These are phyloP conservation scores for Falco naumanni DNA, from an alignment of 2,797 vertebrate species.

Conservation along the genomic window DNA sequence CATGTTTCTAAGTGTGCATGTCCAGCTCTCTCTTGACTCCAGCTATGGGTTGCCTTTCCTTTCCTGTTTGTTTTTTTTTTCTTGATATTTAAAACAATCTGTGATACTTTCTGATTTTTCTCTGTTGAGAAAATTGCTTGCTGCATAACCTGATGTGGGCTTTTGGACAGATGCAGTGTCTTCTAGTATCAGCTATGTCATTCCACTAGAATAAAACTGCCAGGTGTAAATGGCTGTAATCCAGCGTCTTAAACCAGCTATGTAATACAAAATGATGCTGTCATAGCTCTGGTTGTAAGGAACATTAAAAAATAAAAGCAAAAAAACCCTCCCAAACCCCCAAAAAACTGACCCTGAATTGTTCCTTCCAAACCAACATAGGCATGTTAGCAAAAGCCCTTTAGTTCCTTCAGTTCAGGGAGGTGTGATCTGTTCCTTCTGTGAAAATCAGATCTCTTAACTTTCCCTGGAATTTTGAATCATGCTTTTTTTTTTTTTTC, in stretches of 20 bases:
- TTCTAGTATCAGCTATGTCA: background rate
- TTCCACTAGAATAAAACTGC: background rate
- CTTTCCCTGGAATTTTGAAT: background rate
- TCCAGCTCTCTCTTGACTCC: background rate
- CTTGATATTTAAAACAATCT: background rate
- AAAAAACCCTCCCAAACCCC: background rate
- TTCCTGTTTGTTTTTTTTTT: background rate
- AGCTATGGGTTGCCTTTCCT: background rate
- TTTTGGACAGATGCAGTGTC: background rate
- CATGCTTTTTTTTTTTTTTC: no score
- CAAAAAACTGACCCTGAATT: background rate
- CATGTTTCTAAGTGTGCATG: background rate
- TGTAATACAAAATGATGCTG: background rate
- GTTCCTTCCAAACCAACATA: background rate
- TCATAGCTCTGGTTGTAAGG: background rate
- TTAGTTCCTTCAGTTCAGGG: background rate
- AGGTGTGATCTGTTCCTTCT: background rate
- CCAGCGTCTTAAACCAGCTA: background rate
- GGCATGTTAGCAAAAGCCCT: background rate
- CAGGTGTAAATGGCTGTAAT: background rate
- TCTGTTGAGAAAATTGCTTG: background rate
- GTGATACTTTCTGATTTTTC: background rate
- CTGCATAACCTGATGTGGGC: background rate
- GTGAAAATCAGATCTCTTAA: background rate
- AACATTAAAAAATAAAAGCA: background rate